Percentiles rank a stretch among this genome's conserved stretches.
Conservation (phyloP, 2,888 invertebrate species). For the Drosophila nr. perissopoda region DNA sequence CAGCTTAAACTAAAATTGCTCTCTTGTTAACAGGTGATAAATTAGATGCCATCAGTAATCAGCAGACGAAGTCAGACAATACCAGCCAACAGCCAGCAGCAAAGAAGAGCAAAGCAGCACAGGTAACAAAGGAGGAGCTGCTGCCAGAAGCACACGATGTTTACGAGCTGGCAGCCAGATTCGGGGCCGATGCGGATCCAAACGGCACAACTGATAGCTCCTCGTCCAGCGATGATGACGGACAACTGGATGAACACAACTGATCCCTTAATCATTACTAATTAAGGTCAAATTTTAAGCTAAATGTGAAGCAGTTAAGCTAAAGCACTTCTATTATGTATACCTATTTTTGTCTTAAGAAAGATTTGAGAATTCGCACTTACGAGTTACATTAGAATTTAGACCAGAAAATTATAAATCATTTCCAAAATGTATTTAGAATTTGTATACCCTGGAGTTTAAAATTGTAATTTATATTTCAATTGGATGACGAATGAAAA, state of each 20-base stretch:
- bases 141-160: conserved; percentile 28
- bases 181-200: conserved; percentile 6
- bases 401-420: neutral
- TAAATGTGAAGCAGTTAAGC: neutral
- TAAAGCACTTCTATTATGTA: neutral
- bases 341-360: neutral
- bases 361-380: neutral
- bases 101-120: conserved; percentile 5
- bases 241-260: neutral
- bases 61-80: neutral
- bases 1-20: neutral
- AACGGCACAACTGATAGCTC: conserved; percentile 2
- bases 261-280: neutral
- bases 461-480: neutral
- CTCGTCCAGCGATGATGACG: neutral
- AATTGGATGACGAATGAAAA: neutral
- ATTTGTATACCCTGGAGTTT: neutral
- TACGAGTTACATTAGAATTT: neutral
- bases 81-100: neutral
- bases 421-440: neutral
- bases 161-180: conserved; percentile 39
- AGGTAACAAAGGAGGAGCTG: neutral
- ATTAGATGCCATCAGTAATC: neutral
- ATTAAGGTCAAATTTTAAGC: neutral
- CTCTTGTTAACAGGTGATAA: conserved; percentile 65